Evolutionary conservation across 1,140 invertebrate genomes (phyloP).

Genomic region (Ctenoplectra terminalis): DNA sequence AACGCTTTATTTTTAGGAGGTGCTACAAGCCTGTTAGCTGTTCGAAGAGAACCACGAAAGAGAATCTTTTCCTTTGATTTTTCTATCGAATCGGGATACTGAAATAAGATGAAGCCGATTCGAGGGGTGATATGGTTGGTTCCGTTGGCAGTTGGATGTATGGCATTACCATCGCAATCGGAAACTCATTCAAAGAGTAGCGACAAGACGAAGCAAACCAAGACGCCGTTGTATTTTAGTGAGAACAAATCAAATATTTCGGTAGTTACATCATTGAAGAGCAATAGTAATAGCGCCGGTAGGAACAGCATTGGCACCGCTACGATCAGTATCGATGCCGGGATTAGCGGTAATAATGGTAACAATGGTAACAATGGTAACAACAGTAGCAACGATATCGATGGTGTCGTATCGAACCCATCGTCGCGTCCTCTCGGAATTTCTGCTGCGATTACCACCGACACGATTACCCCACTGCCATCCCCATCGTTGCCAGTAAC

Average conservation of each 20-base stretch:
- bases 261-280: slow-evolving; percentile 41
- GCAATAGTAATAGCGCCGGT: slow-evolving; percentile 70
- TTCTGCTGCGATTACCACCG: slow-evolving; percentile 74
- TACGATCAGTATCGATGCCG: too few relatives aligned
- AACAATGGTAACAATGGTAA: neutral
- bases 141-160: slow-evolving; percentile 46
- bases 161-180: slow-evolving; percentile 62
- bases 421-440: slow-evolving; percentile 16
- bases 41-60: neutral
- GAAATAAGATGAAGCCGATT: slow-evolving; percentile 60
- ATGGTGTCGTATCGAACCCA: neutral
- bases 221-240: slow-evolving; percentile 52
- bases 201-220: slow-evolving; percentile 67
- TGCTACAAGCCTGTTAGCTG: neutral
- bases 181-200: slow-evolving; percentile 27
- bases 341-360: slow-evolving; percentile 51
- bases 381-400: neutral
- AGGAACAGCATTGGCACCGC: slow-evolving; percentile 18
- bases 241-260: slow-evolving; percentile 34
- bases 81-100: neutral
- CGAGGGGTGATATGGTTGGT: slow-evolving; percentile 53
- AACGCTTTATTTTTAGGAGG: neutral
- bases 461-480: slow-evolving; percentile 75
- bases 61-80: too few relatives aligned
- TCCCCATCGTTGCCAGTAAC: slow-evolving; percentile 53